Evolutionary conservation across 1,140 invertebrate species (phyloP).

Genomic region (Drosophila prosaltans): DNA sequence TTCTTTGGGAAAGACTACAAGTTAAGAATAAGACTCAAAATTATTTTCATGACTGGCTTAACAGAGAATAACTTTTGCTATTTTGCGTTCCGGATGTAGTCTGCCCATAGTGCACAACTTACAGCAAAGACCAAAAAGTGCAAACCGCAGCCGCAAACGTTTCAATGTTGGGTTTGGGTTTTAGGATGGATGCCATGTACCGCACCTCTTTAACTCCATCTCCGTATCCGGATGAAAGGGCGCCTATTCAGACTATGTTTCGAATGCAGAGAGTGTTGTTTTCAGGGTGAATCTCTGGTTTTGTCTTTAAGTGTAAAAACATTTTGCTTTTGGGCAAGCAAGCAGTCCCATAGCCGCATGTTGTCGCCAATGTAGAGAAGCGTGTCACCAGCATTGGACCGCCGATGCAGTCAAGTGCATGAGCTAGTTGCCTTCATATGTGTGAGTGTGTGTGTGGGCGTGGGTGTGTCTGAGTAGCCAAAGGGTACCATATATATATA

Average conservation of each 20-base stretch:
- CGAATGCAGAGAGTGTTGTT: slow-evolving; percentile 45
- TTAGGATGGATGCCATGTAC: slow-evolving; percentile 11
- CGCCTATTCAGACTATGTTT: slow-evolving; percentile 10
- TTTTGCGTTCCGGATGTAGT: no score
- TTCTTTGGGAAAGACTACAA: no score
- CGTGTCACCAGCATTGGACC: slow-evolving; percentile 65
- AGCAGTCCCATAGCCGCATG: slow-evolving; percentile 60
- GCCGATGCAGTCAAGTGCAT: slow-evolving; percentile 71
- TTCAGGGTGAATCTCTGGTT: slow-evolving; percentile 71
- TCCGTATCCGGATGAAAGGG: background rate
- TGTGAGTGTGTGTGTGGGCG: slow-evolving; percentile 17
- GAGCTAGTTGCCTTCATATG: slow-evolving; percentile 28
- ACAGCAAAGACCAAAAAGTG: slow-evolving; percentile 76
- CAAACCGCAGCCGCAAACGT: slow-evolving; percentile 77
- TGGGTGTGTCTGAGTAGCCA: slow-evolving; percentile 30
- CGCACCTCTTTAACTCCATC: background rate
- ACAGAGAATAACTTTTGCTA: no score
- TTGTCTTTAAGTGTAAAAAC: slow-evolving; percentile 81
- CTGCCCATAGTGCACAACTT: slow-evolving; percentile 7
- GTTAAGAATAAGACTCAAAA: no score
- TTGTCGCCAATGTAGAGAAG: slow-evolving; percentile 70
- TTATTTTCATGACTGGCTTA: no score
- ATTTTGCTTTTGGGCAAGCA: slow-evolving; percentile 75
- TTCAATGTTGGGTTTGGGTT: slow-evolving; percentile 53
- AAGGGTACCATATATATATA: no score